These are phyloP conservation scores for Arvicanthis niloticus DNA, from an alignment of 2,113 vertebrate species.

Conservation along the genomic window DNA sequence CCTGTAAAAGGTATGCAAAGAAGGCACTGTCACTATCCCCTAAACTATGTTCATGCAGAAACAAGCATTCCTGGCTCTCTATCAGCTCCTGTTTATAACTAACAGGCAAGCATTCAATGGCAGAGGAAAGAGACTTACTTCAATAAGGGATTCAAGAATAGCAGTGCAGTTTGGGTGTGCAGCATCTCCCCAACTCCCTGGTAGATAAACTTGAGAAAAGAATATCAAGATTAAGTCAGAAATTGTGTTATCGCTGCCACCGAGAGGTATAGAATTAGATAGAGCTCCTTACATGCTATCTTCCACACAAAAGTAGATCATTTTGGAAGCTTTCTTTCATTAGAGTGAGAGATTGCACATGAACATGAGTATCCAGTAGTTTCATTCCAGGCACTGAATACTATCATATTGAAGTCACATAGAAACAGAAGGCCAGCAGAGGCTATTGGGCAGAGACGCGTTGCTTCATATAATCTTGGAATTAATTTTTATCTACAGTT, in stretches of 20 bases:
- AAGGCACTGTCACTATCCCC: not conserved
- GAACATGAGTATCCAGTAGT: not conserved
- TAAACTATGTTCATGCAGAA: constrained; percentile 54
- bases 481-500: not conserved
- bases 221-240: not conserved
- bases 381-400: not conserved
- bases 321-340: not conserved
- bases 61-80: not conserved
- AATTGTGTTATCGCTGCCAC: not conserved
- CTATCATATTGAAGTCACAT: not conserved
- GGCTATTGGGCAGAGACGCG: not conserved
- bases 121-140: constrained; percentile 5
- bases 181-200: not conserved
- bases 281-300: not conserved
- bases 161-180: not conserved
- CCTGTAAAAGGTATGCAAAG: not conserved
- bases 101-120: constrained; percentile 17
- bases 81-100: not conserved
- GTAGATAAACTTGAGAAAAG: constrained; percentile 31
- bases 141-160: constrained; percentile 56
- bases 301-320: not conserved
- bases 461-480: not conserved
- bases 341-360: not conserved
- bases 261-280: not conserved
- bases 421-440: not conserved